Base-by-base conservation (phyloP, 2,888 invertebrate species). In the Caprella mutica region DNA sequence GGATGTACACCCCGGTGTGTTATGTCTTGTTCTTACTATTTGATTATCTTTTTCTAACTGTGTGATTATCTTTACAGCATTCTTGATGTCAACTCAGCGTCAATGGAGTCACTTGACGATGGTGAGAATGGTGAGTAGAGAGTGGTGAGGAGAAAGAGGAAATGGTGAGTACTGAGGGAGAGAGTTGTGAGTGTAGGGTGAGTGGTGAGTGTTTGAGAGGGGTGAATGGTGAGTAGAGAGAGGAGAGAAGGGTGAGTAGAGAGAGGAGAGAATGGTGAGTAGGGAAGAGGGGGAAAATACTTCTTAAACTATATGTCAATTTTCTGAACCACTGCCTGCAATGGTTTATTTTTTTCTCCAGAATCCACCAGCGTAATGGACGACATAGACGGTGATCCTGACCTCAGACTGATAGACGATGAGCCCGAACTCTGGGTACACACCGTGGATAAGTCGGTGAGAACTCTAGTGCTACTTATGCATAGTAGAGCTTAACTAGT, bases 351-450 rank as follows among this genome's bases (percentile, higher is more conserved):
- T 14, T 26, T 26, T 48, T 17, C 46, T 9, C 35, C 46, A 19
- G 30, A 24, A n/a, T 35, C 30, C 33, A 58, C 55, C n/a, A 51
- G 59, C 24, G 52, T 53, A 21, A 30, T 63, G 38, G 63, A 63
- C 19, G 55, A 61, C 44, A 58, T 59, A 5, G 63, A 59, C 38
- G 58, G 59, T n/a, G 65, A 65, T 40, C 83, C 86, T 0, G 78
- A 79, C 52, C 75, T 93, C 55, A 86, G 87, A 6, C 77, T 94
- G 40, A 85, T 84, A 5, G 82, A 85, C 39, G 80, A 81, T 23
- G 94, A 96, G 71, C 85, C 90, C 0, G 94, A 96, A 70, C 89
- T 90, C 0, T 96, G 94, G 94, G 88, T 88, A 17, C 85, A 88
- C 0, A 84, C 86, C 21, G 88, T 90, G 50, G 87, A 90, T 23